Percentiles rank a stretch among this genome's conserved stretches.
Evolutionary conservation across 2,797 vertebrate species (phyloP).

Genomic region (Dromococcyx pavoninus): DNA sequence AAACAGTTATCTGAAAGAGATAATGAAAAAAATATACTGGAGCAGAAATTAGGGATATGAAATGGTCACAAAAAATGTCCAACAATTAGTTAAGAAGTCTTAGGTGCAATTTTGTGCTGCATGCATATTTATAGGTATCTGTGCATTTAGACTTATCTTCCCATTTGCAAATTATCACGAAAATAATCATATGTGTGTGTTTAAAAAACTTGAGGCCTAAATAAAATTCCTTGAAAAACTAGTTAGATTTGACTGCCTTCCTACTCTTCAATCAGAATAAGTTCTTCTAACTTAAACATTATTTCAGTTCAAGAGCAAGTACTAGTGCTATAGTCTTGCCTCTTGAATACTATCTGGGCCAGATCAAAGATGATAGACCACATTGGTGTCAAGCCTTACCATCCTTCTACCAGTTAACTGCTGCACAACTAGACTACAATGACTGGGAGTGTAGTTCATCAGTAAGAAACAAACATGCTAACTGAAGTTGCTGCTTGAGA

Average conservation of each 20-base stretch:
- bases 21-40: neutral
- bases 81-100: neutral
- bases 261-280: neutral
- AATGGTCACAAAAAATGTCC: neutral
- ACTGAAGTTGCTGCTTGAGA: neutral
- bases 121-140: neutral
- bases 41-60: neutral
- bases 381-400: neutral
- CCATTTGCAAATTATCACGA: neutral
- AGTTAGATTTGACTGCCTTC: neutral
- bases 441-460: neutral
- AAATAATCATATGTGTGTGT: neutral
- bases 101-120: neutral
- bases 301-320: neutral
- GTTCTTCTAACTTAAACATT: neutral
- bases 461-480: neutral
- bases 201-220: neutral
- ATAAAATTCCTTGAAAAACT: neutral
- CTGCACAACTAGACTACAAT: neutral
- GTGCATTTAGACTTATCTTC: neutral
- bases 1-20: neutral
- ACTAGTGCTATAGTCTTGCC: rapidly evolving
- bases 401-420: neutral
- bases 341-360: neutral
- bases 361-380: neutral